These are phyloP conservation scores for Diplosoma virens DNA, from an alignment of 23 tunicate genomes.

Conservation along the genomic window DNA sequence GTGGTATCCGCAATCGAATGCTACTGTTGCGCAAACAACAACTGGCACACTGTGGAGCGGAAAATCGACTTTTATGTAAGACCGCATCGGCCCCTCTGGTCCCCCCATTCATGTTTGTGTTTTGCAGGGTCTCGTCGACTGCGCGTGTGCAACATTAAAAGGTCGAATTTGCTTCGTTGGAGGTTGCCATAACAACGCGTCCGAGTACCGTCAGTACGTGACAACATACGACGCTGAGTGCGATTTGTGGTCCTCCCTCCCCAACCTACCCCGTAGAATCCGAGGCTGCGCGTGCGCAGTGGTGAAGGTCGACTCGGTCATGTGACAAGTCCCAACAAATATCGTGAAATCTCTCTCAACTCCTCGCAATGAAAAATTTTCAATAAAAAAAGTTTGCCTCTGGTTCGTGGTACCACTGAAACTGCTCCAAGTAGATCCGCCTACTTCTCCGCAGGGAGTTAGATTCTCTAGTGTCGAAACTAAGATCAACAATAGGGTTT, in stretches of 20 bases:
- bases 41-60: not conserved
- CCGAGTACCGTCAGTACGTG: not conserved
- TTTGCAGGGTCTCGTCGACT: not conserved
- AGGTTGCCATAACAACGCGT: not conserved
- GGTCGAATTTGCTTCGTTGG: not conserved
- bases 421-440: too few species aligned
- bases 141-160: not conserved
- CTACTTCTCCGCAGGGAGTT: too few species aligned
- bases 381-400: too few species aligned
- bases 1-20: not conserved
- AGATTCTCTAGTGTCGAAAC: too few species aligned
- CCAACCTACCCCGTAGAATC: not conserved
- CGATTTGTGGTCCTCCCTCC: not conserved
- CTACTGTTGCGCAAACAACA: not conserved
- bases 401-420: too few species aligned
- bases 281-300: not conserved
- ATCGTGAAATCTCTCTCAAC: too few species aligned
- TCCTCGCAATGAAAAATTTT: too few species aligned
- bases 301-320: too few species aligned
- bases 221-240: not conserved
- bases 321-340: too few species aligned
- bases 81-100: too few species aligned
- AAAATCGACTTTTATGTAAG: not conserved
- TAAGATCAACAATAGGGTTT: too few species aligned
- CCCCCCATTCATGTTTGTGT: not conserved